Percentiles rank a stretch among this genome's conserved stretches.
phyloP scores from a whole-genome alignment of 2,113 vertebrate genomes.

The Bubo blakistoni region DNA sequence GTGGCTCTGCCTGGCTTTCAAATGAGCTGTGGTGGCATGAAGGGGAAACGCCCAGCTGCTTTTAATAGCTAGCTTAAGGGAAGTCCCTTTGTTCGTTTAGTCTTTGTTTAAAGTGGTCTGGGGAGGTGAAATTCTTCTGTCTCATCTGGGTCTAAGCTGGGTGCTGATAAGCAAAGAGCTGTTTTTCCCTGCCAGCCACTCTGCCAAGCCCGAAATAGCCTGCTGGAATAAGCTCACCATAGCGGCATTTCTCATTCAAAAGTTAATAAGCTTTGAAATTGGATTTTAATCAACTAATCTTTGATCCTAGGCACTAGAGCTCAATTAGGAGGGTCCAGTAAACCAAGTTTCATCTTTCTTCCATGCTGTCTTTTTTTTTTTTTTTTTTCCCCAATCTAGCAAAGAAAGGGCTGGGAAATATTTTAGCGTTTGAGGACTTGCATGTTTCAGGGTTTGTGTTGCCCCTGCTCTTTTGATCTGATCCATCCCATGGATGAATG shows the following conservation, averaged over 20 bases:
- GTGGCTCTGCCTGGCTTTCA: background rate
- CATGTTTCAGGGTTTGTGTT: background rate
- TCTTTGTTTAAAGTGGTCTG: background rate
- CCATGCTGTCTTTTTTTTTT: background rate
- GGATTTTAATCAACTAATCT: conserved; percentile 69
- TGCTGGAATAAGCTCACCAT: conserved; percentile 21
- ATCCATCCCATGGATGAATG: background rate
- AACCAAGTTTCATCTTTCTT: conserved; percentile 47
- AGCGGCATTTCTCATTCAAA: conserved; percentile 64
- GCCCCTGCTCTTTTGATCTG: background rate
- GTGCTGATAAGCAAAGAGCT: conserved; percentile 2
- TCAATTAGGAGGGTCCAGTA: conserved; percentile 38
- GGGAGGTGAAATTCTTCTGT: background rate
- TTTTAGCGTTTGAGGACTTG: background rate
- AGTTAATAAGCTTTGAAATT: conserved; percentile 73
- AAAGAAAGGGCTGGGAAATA: background rate
- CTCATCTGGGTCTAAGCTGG: conserved; percentile 1
- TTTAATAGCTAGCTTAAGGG: background rate
- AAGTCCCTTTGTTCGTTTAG: background rate
- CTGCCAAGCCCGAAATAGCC: conserved; percentile 52
- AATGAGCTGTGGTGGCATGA: background rate
- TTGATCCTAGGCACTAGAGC: conserved; percentile 44
- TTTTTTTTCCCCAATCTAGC: background rate
- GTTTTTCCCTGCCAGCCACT: background rate
- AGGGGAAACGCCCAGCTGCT: background rate